Conservation (phyloP, 30 jellyfish, hydroid and myxozoan genomes). For the Hydractinia symbiolongicarpus region DNA sequence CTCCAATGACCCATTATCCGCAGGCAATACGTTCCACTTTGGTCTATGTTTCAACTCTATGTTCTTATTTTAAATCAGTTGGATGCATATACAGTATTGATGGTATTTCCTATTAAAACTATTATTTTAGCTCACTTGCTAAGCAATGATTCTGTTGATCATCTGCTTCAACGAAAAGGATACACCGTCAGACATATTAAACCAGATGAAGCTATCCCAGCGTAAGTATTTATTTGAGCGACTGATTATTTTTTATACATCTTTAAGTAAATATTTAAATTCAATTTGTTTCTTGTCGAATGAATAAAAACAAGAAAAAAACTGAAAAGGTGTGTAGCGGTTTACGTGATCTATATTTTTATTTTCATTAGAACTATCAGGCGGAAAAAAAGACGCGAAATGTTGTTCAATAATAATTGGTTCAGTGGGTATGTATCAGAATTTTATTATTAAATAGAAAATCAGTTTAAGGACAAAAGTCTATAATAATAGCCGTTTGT, state of each 20-base stretch:
- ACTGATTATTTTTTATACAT: background rate
- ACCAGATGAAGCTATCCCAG: constrained; percentile 40
- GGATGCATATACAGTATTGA: background rate
- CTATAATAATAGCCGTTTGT: too few relatives aligned
- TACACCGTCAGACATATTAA: constrained; percentile 27
- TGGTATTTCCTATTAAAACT: background rate
- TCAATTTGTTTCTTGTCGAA: background rate
- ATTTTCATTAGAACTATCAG: too few relatives aligned
- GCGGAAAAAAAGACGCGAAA: too few relatives aligned
- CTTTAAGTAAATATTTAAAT: background rate
- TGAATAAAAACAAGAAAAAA: background rate
- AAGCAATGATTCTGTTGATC: constrained; percentile 30
- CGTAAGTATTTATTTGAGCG: constrained; percentile 22
- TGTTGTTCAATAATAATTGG: too few relatives aligned
- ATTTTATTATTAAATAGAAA: too few relatives aligned
- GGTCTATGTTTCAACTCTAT: background rate
- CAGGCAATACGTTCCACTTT: background rate
- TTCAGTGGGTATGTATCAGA: too few relatives aligned
- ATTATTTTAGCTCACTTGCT: constrained; percentile 32
- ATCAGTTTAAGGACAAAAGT: too few relatives aligned
- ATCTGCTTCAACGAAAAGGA: constrained; percentile 26
- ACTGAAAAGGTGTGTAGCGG: background rate
- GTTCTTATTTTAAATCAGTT: background rate
- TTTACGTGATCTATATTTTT: too few relatives aligned
- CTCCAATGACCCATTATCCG: too few relatives aligned